A percentile compares a stretch with the other conserved stretches of the same genome.
phyloP scores from a whole-genome alignment of 2,888 invertebrate genomes.

The Eupithecia subumbrata region DNA sequence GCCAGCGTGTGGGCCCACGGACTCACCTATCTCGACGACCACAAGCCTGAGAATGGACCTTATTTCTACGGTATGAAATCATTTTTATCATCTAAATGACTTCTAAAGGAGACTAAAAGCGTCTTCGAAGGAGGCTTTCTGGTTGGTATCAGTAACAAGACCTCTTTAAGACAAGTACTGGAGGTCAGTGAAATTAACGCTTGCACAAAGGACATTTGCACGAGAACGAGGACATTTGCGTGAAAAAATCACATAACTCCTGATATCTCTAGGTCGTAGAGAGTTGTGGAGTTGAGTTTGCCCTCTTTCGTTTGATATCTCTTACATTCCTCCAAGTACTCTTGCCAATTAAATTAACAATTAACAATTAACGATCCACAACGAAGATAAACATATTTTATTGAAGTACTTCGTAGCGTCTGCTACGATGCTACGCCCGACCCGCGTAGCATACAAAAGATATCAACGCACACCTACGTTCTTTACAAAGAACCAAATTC shows the following conservation, averaged over 20 bases:
- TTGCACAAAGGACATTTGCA: background rate
- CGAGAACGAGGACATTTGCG: background rate
- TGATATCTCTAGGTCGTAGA: background rate
- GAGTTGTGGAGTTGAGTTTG: background rate
- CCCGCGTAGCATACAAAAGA: background rate
- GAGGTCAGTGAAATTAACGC: no score
- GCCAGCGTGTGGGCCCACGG: slow-evolving; percentile 75
- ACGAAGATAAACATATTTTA: background rate
- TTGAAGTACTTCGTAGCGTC: background rate
- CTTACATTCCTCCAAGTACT: background rate
- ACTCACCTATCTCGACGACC: slow-evolving; percentile 71
- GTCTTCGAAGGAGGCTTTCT: background rate
- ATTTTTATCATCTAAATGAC: background rate
- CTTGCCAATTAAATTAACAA: no score
- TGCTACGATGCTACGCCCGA: background rate
- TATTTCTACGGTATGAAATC: slow-evolving; percentile 68
- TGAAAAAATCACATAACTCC: background rate
- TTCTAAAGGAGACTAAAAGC: background rate
- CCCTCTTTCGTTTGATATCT: background rate
- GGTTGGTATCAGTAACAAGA: background rate
- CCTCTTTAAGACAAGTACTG: no score
- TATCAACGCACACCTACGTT: background rate
- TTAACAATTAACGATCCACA: no score
- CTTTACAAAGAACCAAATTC: background rate
- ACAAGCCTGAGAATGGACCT: slow-evolving; percentile 71